Evolutionary conservation across 2,113 vertebrate genomes (phyloP), one percentile per base, ranked within the genome.

Genomic region (Setophaga petechia): DNA sequence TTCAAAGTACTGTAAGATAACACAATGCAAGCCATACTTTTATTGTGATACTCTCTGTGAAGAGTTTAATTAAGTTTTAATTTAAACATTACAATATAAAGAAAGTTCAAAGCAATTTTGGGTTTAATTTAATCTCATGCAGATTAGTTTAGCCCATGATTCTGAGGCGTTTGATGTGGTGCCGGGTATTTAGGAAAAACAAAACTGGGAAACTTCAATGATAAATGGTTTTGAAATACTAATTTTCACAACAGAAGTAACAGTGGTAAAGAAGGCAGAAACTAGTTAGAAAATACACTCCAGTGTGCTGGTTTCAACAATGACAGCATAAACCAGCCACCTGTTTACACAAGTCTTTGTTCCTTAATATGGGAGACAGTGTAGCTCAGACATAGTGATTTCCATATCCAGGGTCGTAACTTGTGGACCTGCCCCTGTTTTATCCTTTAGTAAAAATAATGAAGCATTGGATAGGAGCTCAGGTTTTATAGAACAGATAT

Each of bases 51-150:
- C 23, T 63, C 12, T 43, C 58, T 44, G 43, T 7, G 3, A 90
- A 79, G 28, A 3, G 1, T 43, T 89, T 21, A 67, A 67, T 46
- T 39, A 91, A 35, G 15, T 6, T 74, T 89, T 80, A 46, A 55
- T 81, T 89, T 72, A 78, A 62, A 59, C 33, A 87, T 82, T 68
- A 83, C 66, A 91, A 66, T 69, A 83, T 75, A 66, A 95, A 84
- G 51, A 91, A 90, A 87, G 57, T 23, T 84, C 89, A 82, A 92
- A 66, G 28, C n/a, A 82, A 84, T 92, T 79, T n/a, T 27, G 49
- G 43, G 89, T 90, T 88, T 75, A 4, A 86, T 75, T 78, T 90
- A 37, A 73, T 74, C 27, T 92, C 61, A 57, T 13, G 12, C 16
- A 88, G 54, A 90, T 63, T 57, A 87, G 28, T 44, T 68, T 79